These are phyloP conservation scores for Cathartes aura DNA, from an alignment of 2,113 vertebrate genomes.

Conservation along the genomic window DNA sequence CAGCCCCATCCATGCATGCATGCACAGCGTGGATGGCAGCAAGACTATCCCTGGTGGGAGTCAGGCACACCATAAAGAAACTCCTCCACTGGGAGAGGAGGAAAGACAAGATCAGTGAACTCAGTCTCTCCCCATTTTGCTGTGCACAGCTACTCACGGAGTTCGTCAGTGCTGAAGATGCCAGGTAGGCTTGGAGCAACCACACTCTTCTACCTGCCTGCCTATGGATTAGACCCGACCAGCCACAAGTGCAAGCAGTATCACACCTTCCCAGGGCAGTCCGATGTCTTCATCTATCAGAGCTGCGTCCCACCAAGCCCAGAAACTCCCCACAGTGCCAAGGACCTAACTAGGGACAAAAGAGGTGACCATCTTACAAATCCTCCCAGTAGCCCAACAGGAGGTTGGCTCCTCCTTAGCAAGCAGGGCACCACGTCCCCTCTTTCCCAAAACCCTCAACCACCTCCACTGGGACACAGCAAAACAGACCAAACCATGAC, in stretches of 20 bases:
- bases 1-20: not conserved
- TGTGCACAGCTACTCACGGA: rapidly evolving
- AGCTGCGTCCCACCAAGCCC: not conserved
- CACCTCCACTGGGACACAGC: not conserved
- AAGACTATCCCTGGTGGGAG: not conserved
- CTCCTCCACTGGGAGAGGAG: not conserved
- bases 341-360: not conserved
- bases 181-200: not conserved
- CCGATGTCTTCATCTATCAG: not conserved
- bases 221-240: not conserved
- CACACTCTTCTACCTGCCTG: not conserved
- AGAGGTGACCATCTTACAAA: not conserved
- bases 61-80: not conserved
- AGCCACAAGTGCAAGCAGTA: not conserved
- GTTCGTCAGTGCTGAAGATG: not conserved
- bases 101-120: not conserved
- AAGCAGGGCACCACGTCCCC: rapidly evolving
- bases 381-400: not conserved
- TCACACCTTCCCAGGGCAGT: not conserved
- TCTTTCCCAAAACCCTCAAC: not conserved
- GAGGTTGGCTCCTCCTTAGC: not conserved
- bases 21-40: not conserved
- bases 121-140: not conserved
- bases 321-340: not conserved
- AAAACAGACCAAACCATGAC: not conserved